Evolutionary conservation across 2,797 vertebrate genomes (phyloP).

Genomic region (Paratrypauchen microcephalus): DNA sequence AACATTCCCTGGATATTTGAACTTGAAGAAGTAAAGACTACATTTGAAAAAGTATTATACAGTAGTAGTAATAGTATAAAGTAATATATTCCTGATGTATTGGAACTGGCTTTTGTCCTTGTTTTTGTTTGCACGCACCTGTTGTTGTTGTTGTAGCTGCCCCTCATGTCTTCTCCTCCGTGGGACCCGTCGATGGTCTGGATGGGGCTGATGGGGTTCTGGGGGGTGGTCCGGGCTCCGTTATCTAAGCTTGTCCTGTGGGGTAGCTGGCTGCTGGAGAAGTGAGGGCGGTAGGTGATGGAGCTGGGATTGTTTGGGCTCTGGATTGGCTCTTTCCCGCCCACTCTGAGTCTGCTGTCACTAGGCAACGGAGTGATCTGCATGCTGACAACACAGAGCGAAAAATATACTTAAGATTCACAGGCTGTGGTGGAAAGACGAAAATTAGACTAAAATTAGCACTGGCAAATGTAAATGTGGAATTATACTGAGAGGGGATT

Average conservation of each 20-base stretch:
- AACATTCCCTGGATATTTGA: too few species aligned
- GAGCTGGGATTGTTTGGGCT: slow-evolving; percentile 14
- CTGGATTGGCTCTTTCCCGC: slow-evolving; percentile 35
- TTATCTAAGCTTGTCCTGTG: not conserved
- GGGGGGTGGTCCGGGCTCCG: not conserved
- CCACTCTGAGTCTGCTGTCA: slow-evolving; percentile 55
- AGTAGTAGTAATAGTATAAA: too few species aligned
- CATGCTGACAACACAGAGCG: slow-evolving; percentile 35
- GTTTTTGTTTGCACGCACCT: slow-evolving; percentile 36
- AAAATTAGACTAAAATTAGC: not conserved
- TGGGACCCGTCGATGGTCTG: slow-evolving; percentile 16
- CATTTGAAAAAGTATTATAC: too few species aligned
- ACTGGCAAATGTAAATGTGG: too few species aligned
- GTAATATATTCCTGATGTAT: not conserved
- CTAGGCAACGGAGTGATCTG: slow-evolving; percentile 70
- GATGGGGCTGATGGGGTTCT: not conserved
- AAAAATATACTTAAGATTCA: slow-evolving; percentile 31
- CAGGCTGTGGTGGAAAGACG: not conserved
- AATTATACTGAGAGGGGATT: not conserved
- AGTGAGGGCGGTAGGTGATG: slow-evolving; percentile 49
- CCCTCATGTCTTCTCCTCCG: slow-evolving; percentile 49
- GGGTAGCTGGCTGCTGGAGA: slow-evolving; percentile 56
- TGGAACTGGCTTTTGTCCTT: slow-evolving; percentile 7
- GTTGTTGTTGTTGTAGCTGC: slow-evolving; percentile 65
- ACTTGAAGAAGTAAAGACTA: too few species aligned